Conservation (phyloP, 2,797 vertebrate species). For the Phataginus tetradactyla region DNA sequence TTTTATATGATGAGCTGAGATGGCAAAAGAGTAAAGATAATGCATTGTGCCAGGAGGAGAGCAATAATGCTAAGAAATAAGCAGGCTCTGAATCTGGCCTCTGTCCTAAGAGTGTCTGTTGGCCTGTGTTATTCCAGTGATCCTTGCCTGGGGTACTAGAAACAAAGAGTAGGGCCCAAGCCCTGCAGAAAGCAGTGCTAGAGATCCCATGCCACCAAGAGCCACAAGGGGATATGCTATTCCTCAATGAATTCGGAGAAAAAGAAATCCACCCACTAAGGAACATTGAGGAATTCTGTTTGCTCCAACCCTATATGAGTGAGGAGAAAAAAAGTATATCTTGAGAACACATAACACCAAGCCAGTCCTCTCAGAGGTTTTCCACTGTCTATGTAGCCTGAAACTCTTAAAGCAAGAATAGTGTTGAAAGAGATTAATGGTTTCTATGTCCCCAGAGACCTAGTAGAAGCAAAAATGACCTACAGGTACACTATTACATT, state of each 20-base stretch:
- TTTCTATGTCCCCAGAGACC: not conserved
- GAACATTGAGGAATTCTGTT: not conserved
- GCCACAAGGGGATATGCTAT: not conserved
- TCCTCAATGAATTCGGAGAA: not conserved
- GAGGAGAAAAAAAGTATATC: not conserved
- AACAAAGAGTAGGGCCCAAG: not conserved
- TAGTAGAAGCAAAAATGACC: not conserved
- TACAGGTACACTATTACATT: not conserved
- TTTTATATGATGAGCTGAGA: not conserved
- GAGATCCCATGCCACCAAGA: not conserved
- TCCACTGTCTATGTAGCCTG: not conserved
- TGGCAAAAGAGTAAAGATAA: not conserved
- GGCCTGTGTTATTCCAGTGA: not conserved
- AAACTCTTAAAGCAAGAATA: not conserved
- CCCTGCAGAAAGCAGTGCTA: not conserved
- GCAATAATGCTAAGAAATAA: not conserved
- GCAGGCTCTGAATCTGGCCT: not conserved
- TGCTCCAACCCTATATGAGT: not conserved
- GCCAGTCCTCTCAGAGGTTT: not conserved
- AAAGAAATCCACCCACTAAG: not conserved
- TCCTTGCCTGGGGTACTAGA: not conserved
- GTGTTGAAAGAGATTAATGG: not conserved
- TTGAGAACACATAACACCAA: not conserved
- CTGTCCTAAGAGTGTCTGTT: not conserved
- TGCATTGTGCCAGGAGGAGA: not conserved